Base-by-base conservation (phyloP, 30 jellyfish, hydroid and myxozoan genomes). In the Turritopsis dohrnii region DNA sequence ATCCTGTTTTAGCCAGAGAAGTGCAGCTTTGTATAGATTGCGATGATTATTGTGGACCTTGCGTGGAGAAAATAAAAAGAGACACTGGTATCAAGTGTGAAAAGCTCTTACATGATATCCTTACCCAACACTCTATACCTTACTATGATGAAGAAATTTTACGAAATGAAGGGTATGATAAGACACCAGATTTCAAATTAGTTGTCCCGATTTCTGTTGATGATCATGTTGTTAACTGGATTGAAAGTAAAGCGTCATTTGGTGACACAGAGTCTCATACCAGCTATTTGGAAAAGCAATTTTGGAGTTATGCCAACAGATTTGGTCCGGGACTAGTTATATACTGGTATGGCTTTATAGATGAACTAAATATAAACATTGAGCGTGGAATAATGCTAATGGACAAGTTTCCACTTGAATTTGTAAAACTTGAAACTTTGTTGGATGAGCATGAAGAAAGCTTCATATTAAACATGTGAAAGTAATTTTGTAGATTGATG, bases 251-350 rank as follows among this genome's bases (percentile, higher is more conserved):
- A 75, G 97, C 97, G 16, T 87, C 96, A 0, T 91, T 91, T 81
- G 97, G 97, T 1, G 97, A 91, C 71, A 89, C 76, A 21, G 97
- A 91, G 81, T 85, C 93, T 28, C 95, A 91, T 72, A 71, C 89
- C 3, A 73, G 84, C 7, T 91, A 86, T 79, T 85, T 91, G 66
- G 66, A 86, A 52, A 89, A 87, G 65, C 97, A 91, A 84, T 91
- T 86, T 53, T 91, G 97, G 97, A 87, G 97, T 75, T 91, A 91
- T 77, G 66, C 92, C n/a, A 91, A 91, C 84, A 79, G 97, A 60
- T 91, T 91, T 80, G 97, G 97, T 19, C 95, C 97, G 20, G 97
- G 97, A 1, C 53, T 91, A 79, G 97, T 91, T 28, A 91, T 91
- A 25, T 91, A 91, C 77, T 91, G 97, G 97, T 91, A 86, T 91